A percentile compares a stretch with the other conserved stretches of the same genome.
Conservation (phyloP, 2,888 invertebrate species). For the Laothoe populi region DNA sequence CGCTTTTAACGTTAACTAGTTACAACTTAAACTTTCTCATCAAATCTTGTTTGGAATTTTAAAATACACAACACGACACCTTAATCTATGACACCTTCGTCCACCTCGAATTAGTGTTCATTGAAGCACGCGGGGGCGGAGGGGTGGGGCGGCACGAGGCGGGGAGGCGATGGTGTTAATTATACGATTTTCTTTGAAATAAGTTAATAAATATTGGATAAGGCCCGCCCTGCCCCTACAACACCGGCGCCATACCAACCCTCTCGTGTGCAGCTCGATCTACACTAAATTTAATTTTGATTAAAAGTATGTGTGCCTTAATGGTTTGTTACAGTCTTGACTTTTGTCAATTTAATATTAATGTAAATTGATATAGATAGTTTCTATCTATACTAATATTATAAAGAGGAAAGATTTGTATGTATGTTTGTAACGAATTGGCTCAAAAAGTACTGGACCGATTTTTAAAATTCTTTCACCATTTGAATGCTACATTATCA, state of each 20-base stretch:
- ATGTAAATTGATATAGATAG: background rate
- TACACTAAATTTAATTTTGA: conserved; percentile 20
- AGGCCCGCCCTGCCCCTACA: conserved; percentile 72
- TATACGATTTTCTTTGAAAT: conserved; percentile 85
- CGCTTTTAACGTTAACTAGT: too few species aligned
- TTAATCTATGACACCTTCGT: conserved; percentile 44
- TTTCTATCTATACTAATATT: background rate
- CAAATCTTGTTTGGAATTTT: too few species aligned
- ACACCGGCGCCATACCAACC: conserved; percentile 38
- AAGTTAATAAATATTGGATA: conserved; percentile 85
- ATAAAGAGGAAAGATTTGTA: too few species aligned
- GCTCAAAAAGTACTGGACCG: too few species aligned
- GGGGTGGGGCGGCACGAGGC: conserved; percentile 18
- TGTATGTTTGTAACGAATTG: too few species aligned
- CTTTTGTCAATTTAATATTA: conserved; percentile 3
- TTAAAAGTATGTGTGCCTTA: conserved; percentile 20
- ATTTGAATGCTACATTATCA: too few species aligned
- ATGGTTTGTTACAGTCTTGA: background rate
- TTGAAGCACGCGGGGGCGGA: conserved; percentile 51
- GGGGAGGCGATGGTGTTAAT: conserved; percentile 70
- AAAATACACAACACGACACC: background rate
- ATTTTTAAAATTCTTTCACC: too few species aligned
- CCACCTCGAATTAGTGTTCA: conserved; percentile 32
- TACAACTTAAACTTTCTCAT: too few species aligned
- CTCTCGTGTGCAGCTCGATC: conserved; percentile 16